These are phyloP conservation scores for Nothobranchius furzeri DNA, from an alignment of 2,113 vertebrate species.

Conservation along the genomic window DNA sequence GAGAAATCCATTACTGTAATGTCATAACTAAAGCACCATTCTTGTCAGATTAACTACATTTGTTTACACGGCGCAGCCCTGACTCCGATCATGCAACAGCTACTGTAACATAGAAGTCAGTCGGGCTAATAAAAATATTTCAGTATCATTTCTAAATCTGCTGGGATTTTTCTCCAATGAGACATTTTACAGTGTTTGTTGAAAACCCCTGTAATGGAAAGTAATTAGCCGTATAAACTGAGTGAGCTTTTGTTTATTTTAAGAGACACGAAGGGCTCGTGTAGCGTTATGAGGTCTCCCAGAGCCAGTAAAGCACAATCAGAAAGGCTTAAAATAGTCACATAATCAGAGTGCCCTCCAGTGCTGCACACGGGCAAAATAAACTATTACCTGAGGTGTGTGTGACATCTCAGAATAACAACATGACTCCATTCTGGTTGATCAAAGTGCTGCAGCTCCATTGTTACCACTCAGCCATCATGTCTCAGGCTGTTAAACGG, in stretches of 20 bases:
- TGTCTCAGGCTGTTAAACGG: constrained; percentile 28
- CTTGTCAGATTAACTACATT: too few species aligned
- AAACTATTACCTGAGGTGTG: neutral
- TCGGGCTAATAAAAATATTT: too few species aligned
- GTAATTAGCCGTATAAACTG: neutral
- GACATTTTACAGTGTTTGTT: too few species aligned
- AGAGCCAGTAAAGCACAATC: too few species aligned
- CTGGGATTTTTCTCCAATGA: too few species aligned
- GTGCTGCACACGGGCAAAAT: neutral
- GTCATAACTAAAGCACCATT: too few species aligned
- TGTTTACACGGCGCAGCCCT: too few species aligned
- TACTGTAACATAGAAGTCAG: too few species aligned
- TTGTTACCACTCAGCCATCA: constrained; percentile 60
- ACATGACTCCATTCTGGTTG: constrained; percentile 35
- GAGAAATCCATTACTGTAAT: too few species aligned
- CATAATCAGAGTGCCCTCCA: neutral
- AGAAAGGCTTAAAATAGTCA: constrained; percentile 1
- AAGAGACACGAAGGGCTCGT: neutral
- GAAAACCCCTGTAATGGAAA: too few species aligned
- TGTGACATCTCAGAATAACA: constrained; percentile 30
- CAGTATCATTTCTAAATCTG: too few species aligned
- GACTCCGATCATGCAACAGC: too few species aligned
- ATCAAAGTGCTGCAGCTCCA: constrained; percentile 57
- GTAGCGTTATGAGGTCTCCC: neutral
- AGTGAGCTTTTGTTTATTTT: neutral